Base-by-base conservation (phyloP, 2,888 invertebrate genomes). In the Ophioninae sp. region DNA sequence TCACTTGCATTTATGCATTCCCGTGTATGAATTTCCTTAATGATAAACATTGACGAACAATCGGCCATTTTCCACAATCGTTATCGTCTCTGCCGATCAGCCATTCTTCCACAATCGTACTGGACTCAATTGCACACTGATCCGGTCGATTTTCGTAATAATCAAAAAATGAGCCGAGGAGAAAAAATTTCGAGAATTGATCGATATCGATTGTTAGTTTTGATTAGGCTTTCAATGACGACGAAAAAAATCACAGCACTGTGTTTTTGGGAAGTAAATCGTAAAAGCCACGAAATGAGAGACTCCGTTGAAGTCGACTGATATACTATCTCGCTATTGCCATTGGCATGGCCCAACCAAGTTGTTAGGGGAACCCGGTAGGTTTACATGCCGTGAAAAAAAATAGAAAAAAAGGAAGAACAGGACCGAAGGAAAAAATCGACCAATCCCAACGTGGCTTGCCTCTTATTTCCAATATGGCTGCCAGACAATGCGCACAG, bases 241-340 rank as follows among this genome's bases (percentile, higher is more conserved):
- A 50, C 21, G 62, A n/a, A 44, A 62, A 44, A 59, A 61, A 68
- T 83, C 87, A 81, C 85, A 76, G 83, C 80, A 85, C 85, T 82
- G 68, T 37, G 59, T 44, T 68, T 74, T 30, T 30, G 30, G 50
- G n/a, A 30, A 39, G 21, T 62, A 23, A 82, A 85, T 17, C 82
- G 82, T 77, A 88, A 90, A 89, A 91, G 89, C 87, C 90, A 88
- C 83, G 88, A 90, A 88, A 86, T 85, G 86, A 88, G 88, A 89
- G 87, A 88, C 87, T 74, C 61, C 88, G 88, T 88, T 88, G 89
- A 86, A 89, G 89, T 90, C 88, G 88, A 91, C 91, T 92, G 92
- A 91, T 92, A 91, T 90, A 91, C 88, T 91, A 92, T 91, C 91
- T 90, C 86, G 89, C 89, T 88, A 92, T 92, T 89, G 91, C 91